Evolutionary conservation across 2,888 invertebrate species (phyloP), one percentile per base, ranked within the genome.

Genomic region (Athalia cordata): DNA sequence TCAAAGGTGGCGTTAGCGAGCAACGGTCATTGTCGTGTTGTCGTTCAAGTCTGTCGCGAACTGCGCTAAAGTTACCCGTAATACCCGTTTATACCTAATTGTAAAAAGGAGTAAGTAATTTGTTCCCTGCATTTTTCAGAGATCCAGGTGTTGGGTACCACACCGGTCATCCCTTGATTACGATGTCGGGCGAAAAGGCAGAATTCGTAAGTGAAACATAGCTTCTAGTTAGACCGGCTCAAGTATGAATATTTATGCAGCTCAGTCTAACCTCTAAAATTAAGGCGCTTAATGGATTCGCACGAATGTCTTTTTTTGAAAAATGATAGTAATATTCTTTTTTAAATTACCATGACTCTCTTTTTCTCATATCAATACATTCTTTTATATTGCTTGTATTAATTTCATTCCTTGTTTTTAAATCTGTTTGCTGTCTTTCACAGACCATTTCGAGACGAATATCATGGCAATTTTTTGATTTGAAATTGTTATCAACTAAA

Each of bases 181-280:
- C 57, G 52, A 86, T 86, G 87, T 78, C 87, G 13, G 87, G 86
- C 43, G 85, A 86, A 62, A 86, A 85, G 80, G 83, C 83, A 57
- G 86, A 86, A 82, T 86, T 86, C 64, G 86, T 86, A 83, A 86
- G 86, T 87, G 75, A 47, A 45, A 50, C 5, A 43, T 57, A 0
- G 4, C 49, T 8, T 77, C 67, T 55, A 57, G 7, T 47, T 55
- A 55, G 13, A 80, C 66, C 55, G 64, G 57, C 52, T 70, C 47
- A 29, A 13, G 11, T 15, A 7, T 47, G 47, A 29, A 8, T 52
- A 61, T 74, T 77, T n/a, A 29, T 4, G 52, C 15, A 78, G 77
- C 29, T 77, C 79, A 70, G 67, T 74, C 15, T 81, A 81, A 80
- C 79, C 81, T 78, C n/a, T 59, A 57, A 72, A 57, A 9, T 55